phyloP scores from a whole-genome alignment of 2,888 invertebrate species.

The Sphaerophoria taeniata region DNA sequence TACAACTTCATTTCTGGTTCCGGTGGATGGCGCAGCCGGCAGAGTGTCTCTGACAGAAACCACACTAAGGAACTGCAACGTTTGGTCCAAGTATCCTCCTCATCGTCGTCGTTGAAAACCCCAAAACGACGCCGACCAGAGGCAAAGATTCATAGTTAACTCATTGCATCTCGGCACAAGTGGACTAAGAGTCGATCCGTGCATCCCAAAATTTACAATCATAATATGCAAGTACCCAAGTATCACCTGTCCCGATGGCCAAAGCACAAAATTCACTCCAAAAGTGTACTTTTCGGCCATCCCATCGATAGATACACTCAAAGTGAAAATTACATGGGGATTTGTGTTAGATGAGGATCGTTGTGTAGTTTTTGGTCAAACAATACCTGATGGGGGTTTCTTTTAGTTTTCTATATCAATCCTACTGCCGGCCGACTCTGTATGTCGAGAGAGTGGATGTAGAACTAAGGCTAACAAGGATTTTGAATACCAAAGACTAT shows the following conservation, averaged over 20 bases:
- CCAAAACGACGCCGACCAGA: no score
- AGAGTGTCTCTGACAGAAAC: conserved; percentile 12
- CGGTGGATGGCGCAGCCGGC: no score
- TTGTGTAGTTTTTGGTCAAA: conserved; percentile 50
- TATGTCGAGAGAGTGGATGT: neutral
- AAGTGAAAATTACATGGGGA: conserved; percentile 63
- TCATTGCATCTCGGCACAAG: conserved; percentile 48
- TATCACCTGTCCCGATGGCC: neutral
- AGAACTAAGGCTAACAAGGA: conserved; percentile 23
- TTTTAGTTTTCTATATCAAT: neutral
- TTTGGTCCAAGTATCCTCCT: neutral
- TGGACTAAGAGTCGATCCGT: conserved; percentile 9
- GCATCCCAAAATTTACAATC: neutral
- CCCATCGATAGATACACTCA: conserved; percentile 47
- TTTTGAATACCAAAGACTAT: conserved; percentile 25
- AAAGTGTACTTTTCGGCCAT: conserved; percentile 36
- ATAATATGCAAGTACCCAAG: conserved; percentile 8
- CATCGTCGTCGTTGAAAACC: no score
- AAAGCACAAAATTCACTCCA: conserved; percentile 9
- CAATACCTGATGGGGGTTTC: conserved; percentile 17
- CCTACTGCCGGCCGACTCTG: neutral
- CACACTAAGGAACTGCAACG: conserved; percentile 44
- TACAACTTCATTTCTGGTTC: conserved; percentile 32
- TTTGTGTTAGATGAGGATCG: conserved; percentile 66
- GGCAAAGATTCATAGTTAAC: conserved; percentile 50